Evolutionary conservation across 2,113 vertebrate genomes (phyloP).

Genomic region (Spea multiplicata): DNA sequence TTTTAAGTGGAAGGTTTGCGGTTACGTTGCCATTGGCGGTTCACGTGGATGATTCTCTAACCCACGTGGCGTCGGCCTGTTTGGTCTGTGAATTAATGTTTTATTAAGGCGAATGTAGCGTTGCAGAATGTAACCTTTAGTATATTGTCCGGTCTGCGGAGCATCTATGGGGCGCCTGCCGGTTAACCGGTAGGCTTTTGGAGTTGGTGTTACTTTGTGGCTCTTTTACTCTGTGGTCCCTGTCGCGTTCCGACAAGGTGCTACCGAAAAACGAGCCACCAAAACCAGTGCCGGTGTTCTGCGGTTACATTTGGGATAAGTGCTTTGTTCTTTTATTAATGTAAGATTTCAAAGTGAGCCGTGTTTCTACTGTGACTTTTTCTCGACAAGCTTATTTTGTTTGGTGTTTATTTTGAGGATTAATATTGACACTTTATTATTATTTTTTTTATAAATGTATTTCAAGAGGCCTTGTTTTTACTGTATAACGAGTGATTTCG

Average conservation of each 20-base stretch:
- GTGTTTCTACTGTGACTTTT: slow-evolving; percentile 5
- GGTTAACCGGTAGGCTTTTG: not conserved
- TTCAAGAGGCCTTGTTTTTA: too few relatives aligned
- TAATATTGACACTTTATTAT: not conserved
- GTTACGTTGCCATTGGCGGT: not conserved
- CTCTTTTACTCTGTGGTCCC: not conserved
- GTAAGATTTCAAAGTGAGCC: not conserved
- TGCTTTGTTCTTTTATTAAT: not conserved
- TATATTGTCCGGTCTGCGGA: not conserved
- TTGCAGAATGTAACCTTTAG: slow-evolving; percentile 27
- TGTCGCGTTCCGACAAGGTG: too few relatives aligned
- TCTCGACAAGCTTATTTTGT: not conserved
- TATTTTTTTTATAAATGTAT: not conserved
- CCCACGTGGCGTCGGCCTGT: not conserved
- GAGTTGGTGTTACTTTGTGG: not conserved
- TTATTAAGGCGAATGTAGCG: slow-evolving; percentile 34
- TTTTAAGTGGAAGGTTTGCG: not conserved
- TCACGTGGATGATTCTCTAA: not conserved
- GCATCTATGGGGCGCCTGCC: not conserved
- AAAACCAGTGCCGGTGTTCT: too few relatives aligned
- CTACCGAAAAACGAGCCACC: too few relatives aligned
- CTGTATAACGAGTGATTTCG: too few relatives aligned
- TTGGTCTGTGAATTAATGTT: not conserved
- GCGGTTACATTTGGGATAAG: not conserved
- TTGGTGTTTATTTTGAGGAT: not conserved